These are phyloP conservation scores for Cantharis nigra DNA, from an alignment of 2,888 invertebrate genomes.

Conservation along the genomic window DNA sequence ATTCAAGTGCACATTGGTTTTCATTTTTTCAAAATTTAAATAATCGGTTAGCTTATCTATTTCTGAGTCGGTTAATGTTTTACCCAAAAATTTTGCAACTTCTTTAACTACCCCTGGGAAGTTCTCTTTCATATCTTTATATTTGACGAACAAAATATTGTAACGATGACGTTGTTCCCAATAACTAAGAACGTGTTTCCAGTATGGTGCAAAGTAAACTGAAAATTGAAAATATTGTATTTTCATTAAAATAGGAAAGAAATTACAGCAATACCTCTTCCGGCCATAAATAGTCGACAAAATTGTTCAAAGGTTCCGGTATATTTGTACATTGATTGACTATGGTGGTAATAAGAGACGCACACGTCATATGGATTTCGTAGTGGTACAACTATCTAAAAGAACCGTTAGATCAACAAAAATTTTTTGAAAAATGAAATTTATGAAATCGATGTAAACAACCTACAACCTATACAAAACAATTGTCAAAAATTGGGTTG, in stretches of 20 bases:
- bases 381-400: slow-evolving; percentile 81
- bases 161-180: slow-evolving; percentile 65
- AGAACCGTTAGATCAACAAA: not conserved
- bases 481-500: too few relatives aligned
- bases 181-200: slow-evolving; percentile 73
- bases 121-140: slow-evolving; percentile 70
- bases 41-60: slow-evolving; percentile 55
- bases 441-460: too few relatives aligned
- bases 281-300: slow-evolving; percentile 72
- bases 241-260: not conserved
- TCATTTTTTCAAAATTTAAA: slow-evolving; percentile 57
- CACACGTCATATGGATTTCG: slow-evolving; percentile 90
- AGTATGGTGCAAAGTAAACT: slow-evolving; percentile 73
- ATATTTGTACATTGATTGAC: slow-evolving; percentile 64
- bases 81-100: slow-evolving; percentile 40
- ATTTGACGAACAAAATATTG: slow-evolving; percentile 72
- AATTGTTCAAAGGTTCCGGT: slow-evolving; percentile 71
- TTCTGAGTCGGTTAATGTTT: slow-evolving; percentile 61
- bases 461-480: too few relatives aligned
- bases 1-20: slow-evolving; percentile 63
- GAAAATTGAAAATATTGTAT: not conserved
- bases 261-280: slow-evolving; percentile 55
- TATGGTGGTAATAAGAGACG: slow-evolving; percentile 87
- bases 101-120: slow-evolving; percentile 10
- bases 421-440: too few relatives aligned